Conservation (phyloP, 2,797 vertebrate species). For the Hydrocynus forskahlii region DNA sequence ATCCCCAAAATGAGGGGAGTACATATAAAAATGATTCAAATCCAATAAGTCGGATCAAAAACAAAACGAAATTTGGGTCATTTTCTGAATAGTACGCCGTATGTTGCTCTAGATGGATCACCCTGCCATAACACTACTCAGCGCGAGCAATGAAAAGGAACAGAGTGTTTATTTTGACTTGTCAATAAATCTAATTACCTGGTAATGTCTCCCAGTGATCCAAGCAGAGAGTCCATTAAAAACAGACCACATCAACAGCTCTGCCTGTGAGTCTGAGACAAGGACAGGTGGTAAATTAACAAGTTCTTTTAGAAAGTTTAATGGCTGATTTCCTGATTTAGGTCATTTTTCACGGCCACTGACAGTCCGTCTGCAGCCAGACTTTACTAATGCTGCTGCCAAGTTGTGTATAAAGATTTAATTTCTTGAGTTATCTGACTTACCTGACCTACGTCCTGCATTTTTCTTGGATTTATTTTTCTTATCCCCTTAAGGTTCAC, state of each 20-base stretch:
- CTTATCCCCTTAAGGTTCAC: too few relatives aligned
- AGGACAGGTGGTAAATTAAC: neutral
- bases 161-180: conserved; percentile 9
- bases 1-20: too few relatives aligned
- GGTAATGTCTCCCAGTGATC: neutral
- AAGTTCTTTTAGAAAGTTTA: conserved; percentile 1
- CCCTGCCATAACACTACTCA: neutral
- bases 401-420: too few relatives aligned
- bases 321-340: neutral
- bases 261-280: conserved; percentile 13
- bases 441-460: too few relatives aligned
- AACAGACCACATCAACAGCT: conserved; percentile 7
- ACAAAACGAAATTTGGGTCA: too few relatives aligned
- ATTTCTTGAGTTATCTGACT: too few relatives aligned
- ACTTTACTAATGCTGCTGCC: too few relatives aligned
- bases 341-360: neutral
- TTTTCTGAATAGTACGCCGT: neutral
- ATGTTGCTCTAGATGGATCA: conserved; percentile 6
- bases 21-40: too few relatives aligned
- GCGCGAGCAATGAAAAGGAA: conserved; percentile 6
- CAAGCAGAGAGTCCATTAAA: neutral
- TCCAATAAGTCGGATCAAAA: too few relatives aligned
- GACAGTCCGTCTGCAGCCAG: neutral
- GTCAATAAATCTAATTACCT: conserved; percentile 8
- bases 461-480: too few relatives aligned